Percentiles rank a stretch among this genome's conserved stretches.
phyloP scores from a whole-genome alignment of 2,888 invertebrate genomes.

The Drosophila colorata region DNA sequence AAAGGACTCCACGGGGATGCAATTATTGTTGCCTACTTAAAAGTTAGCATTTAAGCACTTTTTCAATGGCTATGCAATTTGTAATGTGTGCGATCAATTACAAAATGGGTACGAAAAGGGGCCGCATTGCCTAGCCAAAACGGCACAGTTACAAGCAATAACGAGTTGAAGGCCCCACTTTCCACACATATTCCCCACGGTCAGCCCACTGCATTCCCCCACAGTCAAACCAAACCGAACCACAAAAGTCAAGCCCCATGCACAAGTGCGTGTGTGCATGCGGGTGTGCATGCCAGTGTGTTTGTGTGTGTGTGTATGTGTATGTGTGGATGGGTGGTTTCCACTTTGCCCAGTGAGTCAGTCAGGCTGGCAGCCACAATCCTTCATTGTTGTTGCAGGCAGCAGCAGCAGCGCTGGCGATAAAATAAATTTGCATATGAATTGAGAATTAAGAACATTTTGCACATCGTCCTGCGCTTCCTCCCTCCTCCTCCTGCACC shows the following conservation, averaged over 20 bases:
- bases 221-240: constrained; percentile 48
- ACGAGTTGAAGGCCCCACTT: constrained; percentile 50
- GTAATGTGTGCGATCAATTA: constrained; percentile 75
- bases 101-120: constrained; percentile 36
- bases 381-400: constrained; percentile 75
- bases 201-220: constrained; percentile 22
- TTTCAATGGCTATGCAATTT: constrained; percentile 53
- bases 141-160: constrained; percentile 75
- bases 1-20: constrained; percentile 11
- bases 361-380: constrained; percentile 65
- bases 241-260: constrained; percentile 62
- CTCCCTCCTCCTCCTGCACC: constrained; percentile 32
- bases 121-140: constrained; percentile 63
- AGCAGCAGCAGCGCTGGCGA: constrained; percentile 68
- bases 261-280: constrained; percentile 27
- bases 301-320: constrained; percentile 14
- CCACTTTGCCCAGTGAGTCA: constrained; percentile 50
- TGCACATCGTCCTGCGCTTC: constrained; percentile 77
- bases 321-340: constrained; percentile 35
- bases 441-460: constrained; percentile 85
- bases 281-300: constrained; percentile 3
- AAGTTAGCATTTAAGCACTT: constrained; percentile 54
- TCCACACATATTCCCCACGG: constrained; percentile 7
- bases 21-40: constrained; percentile 59
- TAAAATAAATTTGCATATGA: constrained; percentile 86